Percentiles rank a stretch among this genome's conserved stretches.
Evolutionary conservation across 1,140 invertebrate species (phyloP).

Genomic region (Ceratina australensis): DNA sequence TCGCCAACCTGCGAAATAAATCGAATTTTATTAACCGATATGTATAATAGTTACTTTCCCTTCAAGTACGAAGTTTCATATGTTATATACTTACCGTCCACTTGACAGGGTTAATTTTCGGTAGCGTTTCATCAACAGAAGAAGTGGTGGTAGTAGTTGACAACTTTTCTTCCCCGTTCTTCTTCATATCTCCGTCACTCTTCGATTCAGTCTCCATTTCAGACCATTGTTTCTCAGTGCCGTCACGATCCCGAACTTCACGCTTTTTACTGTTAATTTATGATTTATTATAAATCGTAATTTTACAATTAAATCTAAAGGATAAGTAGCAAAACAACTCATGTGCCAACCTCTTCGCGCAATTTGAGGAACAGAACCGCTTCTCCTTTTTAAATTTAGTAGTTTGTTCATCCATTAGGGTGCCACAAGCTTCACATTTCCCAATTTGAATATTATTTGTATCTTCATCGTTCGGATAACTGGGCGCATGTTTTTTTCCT

Average conservation of each 20-base stretch:
- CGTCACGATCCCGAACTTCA: slow-evolving; percentile 67
- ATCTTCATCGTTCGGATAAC: slow-evolving; percentile 76
- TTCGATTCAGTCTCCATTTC: slow-evolving; percentile 73
- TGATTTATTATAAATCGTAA: slow-evolving; percentile 13
- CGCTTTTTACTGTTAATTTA: slow-evolving; percentile 74
- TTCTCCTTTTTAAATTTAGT: slow-evolving; percentile 88
- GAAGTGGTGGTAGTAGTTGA: slow-evolving; percentile 75
- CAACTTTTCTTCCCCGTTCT: slow-evolving; percentile 79
- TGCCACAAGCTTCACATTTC: slow-evolving; percentile 91
- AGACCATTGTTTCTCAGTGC: slow-evolving; percentile 73
- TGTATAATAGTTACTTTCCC: background rate
- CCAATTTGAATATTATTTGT: slow-evolving; percentile 79
- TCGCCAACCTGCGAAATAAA: slow-evolving; percentile 82
- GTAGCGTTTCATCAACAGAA: slow-evolving; percentile 76
- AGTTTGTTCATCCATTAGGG: slow-evolving; percentile 82
- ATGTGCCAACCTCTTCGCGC: slow-evolving; percentile 83
- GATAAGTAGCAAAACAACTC: slow-evolving; percentile 20
- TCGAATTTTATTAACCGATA: background rate
- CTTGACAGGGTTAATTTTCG: slow-evolving; percentile 86
- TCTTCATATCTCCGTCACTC: slow-evolving; percentile 75
- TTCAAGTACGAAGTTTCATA: background rate
- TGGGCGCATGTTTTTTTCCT: slow-evolving; percentile 75
- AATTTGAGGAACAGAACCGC: slow-evolving; percentile 88
- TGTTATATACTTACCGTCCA: slow-evolving; percentile 83
- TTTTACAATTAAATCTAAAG: slow-evolving; percentile 3